Percentiles rank a stretch among this genome's conserved stretches.
These are phyloP conservation scores for Danio aesculapii DNA, from an alignment of 2,797 vertebrate genomes.

Conservation along the genomic window DNA sequence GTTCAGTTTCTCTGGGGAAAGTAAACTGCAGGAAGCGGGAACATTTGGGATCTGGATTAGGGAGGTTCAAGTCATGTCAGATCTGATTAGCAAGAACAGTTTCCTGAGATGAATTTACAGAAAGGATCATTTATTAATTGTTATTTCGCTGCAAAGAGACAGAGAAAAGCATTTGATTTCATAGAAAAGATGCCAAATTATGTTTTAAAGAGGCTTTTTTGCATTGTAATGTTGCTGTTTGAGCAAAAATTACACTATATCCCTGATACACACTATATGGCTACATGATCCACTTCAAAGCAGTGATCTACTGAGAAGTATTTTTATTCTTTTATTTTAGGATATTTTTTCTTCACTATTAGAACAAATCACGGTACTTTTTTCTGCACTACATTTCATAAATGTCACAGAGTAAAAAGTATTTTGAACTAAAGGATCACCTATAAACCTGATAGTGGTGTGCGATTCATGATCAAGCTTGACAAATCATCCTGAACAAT, in stretches of 20 bases:
- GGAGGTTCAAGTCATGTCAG: not conserved
- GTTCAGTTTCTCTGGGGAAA: not conserved
- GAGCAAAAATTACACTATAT: not conserved
- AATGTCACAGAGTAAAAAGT: too few relatives aligned
- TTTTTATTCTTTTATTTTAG: too few relatives aligned
- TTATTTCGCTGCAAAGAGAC: not conserved
- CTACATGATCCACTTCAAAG: too few relatives aligned
- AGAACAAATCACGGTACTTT: too few relatives aligned
- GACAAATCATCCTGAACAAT: too few relatives aligned
- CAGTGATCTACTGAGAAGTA: too few relatives aligned
- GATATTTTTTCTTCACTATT: too few relatives aligned
- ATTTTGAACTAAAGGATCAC: too few relatives aligned
- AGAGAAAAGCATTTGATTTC: not conserved
- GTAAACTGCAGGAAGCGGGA: not conserved
- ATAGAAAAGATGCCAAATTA: not conserved
- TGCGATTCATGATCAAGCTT: too few relatives aligned
- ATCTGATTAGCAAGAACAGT: not conserved
- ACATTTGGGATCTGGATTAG: slow-evolving; percentile 5
- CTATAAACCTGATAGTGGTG: too few relatives aligned
- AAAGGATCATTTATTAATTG: not conserved
- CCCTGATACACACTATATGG: too few relatives aligned
- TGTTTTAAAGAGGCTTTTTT: not conserved
- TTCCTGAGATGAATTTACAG: not conserved
- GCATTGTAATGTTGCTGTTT: not conserved
- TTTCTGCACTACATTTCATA: too few relatives aligned